phyloP scores from a whole-genome alignment of 2,888 invertebrate species.

The Platycnemis pennipes region DNA sequence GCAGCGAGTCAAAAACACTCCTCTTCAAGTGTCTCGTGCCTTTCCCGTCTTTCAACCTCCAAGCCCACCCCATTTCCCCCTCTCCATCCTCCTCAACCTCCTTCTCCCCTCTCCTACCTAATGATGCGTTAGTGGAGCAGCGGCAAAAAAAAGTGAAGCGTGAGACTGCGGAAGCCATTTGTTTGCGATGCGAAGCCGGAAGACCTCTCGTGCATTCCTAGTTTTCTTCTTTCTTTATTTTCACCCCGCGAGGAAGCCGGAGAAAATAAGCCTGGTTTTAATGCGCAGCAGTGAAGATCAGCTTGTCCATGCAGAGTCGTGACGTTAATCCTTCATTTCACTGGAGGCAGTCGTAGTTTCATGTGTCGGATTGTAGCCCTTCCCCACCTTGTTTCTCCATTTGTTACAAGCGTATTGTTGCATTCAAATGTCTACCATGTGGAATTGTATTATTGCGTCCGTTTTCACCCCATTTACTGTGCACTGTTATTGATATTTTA shows the following conservation, averaged over 20 bases:
- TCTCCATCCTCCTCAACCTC: neutral
- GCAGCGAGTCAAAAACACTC: conserved; percentile 45
- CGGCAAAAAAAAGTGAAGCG: neutral
- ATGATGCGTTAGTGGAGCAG: conserved; percentile 58
- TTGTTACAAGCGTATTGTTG: too few relatives aligned
- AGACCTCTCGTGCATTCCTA: neutral
- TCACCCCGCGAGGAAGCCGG: neutral
- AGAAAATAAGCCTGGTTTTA: neutral
- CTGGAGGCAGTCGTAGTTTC: too few relatives aligned
- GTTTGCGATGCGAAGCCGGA: conserved; percentile 31
- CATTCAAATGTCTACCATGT: too few relatives aligned
- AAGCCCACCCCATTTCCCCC: neutral
- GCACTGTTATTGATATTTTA: too few relatives aligned
- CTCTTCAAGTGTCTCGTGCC: conserved; percentile 46
- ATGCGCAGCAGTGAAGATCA: neutral
- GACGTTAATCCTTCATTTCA: neutral
- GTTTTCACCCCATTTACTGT: too few relatives aligned
- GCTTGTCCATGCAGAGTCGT: neutral
- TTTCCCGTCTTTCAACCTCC: neutral
- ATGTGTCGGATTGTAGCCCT: too few relatives aligned
- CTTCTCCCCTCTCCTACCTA: neutral
- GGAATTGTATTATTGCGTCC: too few relatives aligned
- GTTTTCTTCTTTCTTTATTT: neutral
- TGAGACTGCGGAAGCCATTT: conserved; percentile 30
- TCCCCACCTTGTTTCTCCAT: too few relatives aligned